phyloP scores from a whole-genome alignment of 2,888 invertebrate species.

The Bombyx huttoni region DNA sequence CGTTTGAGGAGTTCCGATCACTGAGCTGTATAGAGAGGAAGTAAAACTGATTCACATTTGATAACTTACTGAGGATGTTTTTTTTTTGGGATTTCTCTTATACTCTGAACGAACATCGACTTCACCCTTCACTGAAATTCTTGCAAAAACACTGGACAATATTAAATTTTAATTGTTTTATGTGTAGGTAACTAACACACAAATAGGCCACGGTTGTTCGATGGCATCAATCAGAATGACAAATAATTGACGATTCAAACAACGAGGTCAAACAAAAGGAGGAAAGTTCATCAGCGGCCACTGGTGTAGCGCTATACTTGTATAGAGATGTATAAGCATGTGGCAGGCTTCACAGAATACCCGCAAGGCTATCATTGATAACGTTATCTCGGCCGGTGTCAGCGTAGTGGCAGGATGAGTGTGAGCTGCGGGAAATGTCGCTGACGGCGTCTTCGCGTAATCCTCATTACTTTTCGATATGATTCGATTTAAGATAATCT shows the following conservation, averaged over 20 bases:
- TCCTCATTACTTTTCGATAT: background rate
- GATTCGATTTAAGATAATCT: too few species aligned
- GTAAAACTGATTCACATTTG: background rate
- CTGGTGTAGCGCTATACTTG: background rate
- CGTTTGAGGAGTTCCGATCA: background rate
- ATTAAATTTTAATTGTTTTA: too few species aligned
- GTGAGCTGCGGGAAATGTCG: constrained; percentile 1
- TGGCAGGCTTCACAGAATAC: constrained; percentile 45
- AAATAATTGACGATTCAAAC: background rate
- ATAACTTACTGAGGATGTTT: too few species aligned
- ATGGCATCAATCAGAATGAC: background rate
- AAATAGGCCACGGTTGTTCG: background rate
- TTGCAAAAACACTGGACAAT: too few species aligned
- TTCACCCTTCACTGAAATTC: background rate
- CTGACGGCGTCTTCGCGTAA: constrained; percentile 1
- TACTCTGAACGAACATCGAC: background rate
- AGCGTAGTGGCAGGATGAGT: constrained; percentile 3
- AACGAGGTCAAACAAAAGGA: background rate
- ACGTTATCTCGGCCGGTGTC: constrained; percentile 45
- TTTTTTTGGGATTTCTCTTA: too few species aligned
- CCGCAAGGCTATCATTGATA: constrained; percentile 66
- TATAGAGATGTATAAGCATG: constrained; percentile 6
- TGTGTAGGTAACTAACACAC: too few species aligned
- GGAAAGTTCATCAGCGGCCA: background rate
- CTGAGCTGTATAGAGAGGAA: background rate